Base-by-base conservation (phyloP, 1,140 invertebrate species). In the Drosophila tsacasi region DNA sequence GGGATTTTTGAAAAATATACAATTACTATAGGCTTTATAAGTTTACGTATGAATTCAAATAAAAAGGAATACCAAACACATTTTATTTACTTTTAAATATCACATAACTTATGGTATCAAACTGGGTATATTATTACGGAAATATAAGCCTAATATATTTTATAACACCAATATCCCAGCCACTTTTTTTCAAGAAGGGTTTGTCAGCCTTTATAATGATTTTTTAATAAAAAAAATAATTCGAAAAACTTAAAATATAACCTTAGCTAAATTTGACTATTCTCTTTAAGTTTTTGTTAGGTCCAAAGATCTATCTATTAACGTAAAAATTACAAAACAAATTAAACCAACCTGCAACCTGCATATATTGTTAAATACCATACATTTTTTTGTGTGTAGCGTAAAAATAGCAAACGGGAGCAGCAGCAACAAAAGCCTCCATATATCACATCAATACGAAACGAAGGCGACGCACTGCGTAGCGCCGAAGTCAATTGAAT, bases 401-500 rank as follows among this genome's bases (percentile, higher is more conserved):
- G 37, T 61, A 73, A 73, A 73, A 73, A 73, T 73, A 73, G 54
- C 67, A 52, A 73, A 73, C 30, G 67, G 67, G 67, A 73, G 67
- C 67, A 73, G 54, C 19, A 12, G 35, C 54, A 13, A 60, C 37
- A 72, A 60, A 60, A 35, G 52, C 44, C 25, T 21, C 69, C 54
- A 19, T 46, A 19, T 46, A 49, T 35, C 54, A 59, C 44, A 72
- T 58, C 59, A 71, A 63, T 69, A 77, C 47, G 49, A 73, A 50
- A 46, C 57, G 75, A 68, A 68, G 32, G 58, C 58, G 46, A 80
- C 47, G 77, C 59, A 73, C 30, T 37, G 59, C 46, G 42, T 46
- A 60, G 25, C 49, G 47, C 32, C 57, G 72, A 72, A 72, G 52
- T 59, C 73, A 84, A 85, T 85, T 81, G 64, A 81, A 75, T 81